phyloP scores from a whole-genome alignment of 2,113 vertebrate species.

The Pimephales promelas region DNA sequence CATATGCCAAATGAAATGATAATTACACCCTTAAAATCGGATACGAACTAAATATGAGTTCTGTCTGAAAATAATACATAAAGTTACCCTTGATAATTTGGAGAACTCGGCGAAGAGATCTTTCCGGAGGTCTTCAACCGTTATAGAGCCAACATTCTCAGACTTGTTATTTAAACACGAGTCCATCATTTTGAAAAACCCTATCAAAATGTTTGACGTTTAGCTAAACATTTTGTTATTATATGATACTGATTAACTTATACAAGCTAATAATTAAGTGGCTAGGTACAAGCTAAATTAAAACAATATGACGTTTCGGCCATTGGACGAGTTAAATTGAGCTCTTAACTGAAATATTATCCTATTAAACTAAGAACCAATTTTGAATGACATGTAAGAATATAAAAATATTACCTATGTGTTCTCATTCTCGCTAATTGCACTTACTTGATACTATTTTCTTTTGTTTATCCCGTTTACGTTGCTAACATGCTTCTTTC shows the following conservation, averaged over 20 bases:
- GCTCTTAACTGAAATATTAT: background rate
- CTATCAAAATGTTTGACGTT: background rate
- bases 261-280: too few relatives aligned
- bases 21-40: background rate
- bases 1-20: background rate
- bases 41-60: background rate
- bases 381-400: background rate
- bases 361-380: background rate
- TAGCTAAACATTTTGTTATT: background rate
- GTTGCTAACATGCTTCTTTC: background rate
- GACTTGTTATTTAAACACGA: constrained; percentile 59
- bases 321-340: background rate
- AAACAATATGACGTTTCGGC: background rate
- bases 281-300: background rate
- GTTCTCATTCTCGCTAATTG: background rate
- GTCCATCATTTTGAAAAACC: constrained; percentile 62
- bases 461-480: background rate
- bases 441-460: background rate
- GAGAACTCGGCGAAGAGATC: constrained; percentile 78
- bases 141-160: constrained; percentile 58
- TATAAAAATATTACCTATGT: background rate
- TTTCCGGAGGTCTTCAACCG: constrained; percentile 75
- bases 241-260: background rate
- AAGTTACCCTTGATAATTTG: constrained; percentile 50
- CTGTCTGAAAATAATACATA: background rate